A percentile compares a stretch with the other conserved stretches of the same genome.
Conservation (phyloP, 2,113 vertebrate species). For the Microtus pennsylvanicus region DNA sequence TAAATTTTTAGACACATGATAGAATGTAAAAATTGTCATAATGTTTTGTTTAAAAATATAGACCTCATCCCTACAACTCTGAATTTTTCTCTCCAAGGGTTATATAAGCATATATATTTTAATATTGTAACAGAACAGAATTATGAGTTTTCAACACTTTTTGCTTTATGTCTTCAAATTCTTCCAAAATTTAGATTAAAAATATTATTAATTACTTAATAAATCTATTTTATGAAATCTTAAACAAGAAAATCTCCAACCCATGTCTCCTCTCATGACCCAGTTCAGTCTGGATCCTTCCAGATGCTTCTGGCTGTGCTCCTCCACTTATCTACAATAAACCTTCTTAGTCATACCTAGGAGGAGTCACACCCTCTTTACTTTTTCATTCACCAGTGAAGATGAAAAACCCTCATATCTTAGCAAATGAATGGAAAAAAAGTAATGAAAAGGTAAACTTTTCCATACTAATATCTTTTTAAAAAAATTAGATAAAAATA, state of each 20-base stretch:
- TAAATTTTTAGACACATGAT: neutral
- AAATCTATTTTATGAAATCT: neutral
- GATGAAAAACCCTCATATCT: neutral
- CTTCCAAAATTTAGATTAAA: neutral
- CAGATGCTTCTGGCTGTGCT: too few relatives aligned
- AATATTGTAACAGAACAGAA: neutral
- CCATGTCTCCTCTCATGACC: neutral
- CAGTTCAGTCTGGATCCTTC: too few relatives aligned
- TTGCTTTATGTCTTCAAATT: neutral
- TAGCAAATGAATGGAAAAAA: neutral
- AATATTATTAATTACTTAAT: neutral
- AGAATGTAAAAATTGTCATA: neutral
- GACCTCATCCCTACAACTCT: neutral
- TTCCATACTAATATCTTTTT: neutral
- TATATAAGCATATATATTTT: neutral
- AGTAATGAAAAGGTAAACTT: neutral
- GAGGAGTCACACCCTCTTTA: too few relatives aligned
- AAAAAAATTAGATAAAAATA: constrained; percentile 11
- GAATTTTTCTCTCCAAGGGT: neutral
- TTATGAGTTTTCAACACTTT: neutral
- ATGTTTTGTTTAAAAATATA: neutral
- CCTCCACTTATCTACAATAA: too few relatives aligned
- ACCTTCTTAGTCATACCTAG: too few relatives aligned
- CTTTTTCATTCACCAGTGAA: neutral
- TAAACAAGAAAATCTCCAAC: neutral